Evolutionary conservation across 2,888 invertebrate genomes (phyloP), one percentile per base, ranked within the genome.

Genomic region (Polydrusus tereticollis): DNA sequence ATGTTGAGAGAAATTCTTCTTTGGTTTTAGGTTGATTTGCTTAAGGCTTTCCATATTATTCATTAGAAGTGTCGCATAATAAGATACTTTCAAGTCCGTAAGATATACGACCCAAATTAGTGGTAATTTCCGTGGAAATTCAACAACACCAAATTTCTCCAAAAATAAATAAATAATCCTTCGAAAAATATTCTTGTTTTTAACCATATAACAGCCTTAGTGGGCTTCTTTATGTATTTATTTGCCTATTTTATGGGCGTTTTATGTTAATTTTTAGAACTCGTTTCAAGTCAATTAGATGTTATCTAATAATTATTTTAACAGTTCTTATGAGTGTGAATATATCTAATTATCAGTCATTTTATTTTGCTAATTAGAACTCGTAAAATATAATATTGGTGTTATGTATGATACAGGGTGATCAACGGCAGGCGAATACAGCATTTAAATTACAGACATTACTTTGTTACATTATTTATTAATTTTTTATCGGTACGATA

Each of bases 261-360:
- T 23, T 47, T 47, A 47, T 47, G 47, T 8, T 47, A 47, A 47
- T 47, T 21, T n/a, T 21, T n/a, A 23, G 20, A 47, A 23, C 47
- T n/a, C n/a, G 47, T 47, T 45, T 47, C n/a, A 20, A 47, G 47
- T 47, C 47, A 47, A 47, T 47, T 47, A 47, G 47, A 47, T 47
- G 21, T 23, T 47, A 47, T 47, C 47, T 47, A 21, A 47, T 21
- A 36, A 36, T 20, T 18, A 20, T 12, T 45, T 45, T 18, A 47
- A 47, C 47, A 23, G 47, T 47, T 47, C n/a, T n/a, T 47, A 23
- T 47, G 47, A 47, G 47, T 47, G 47, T 47, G 47, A 47, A 47
- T 47, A n/a, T n/a, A 23, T 23, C 21, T 47, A 47, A 47, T 47
- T 47, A 47, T 12, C 14, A 45, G 6, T 47, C 12, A 23, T 23